phyloP scores from a whole-genome alignment of 2,797 vertebrate species.

The Crax fasciolata region DNA sequence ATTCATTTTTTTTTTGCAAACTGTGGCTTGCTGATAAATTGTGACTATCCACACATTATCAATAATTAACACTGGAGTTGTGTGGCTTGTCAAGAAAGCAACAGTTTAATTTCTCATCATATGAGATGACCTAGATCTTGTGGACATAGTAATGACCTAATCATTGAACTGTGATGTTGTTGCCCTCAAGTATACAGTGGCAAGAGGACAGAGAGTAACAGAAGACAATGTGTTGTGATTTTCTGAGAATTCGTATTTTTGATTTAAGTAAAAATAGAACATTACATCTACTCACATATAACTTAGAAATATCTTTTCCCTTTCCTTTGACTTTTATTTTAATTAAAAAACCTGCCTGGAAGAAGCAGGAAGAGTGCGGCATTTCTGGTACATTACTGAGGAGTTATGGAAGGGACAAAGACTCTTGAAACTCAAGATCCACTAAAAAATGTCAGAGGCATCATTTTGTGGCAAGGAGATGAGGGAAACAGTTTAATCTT shows the following conservation, averaged over 20 bases:
- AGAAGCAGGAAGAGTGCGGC: not conserved
- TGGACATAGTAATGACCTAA: not conserved
- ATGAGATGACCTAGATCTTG: not conserved
- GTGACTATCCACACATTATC: not conserved
- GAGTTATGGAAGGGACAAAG: not conserved
- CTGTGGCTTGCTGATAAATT: not conserved
- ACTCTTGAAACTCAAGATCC: not conserved
- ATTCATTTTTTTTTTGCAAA: not conserved
- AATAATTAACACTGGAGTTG: not conserved
- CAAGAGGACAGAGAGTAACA: not conserved
- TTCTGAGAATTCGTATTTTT: not conserved
- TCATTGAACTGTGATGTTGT: not conserved
- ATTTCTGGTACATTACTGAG: not conserved
- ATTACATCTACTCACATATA: not conserved
- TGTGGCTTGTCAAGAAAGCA: not conserved
- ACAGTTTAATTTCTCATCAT: not conserved
- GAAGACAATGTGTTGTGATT: not conserved
- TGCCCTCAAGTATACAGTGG: not conserved
- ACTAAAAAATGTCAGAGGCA: not conserved
- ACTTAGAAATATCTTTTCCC: not conserved
- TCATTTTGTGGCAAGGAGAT: not conserved
- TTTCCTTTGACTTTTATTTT: not conserved
- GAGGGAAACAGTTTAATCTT: not conserved
- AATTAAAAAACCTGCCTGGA: not conserved
- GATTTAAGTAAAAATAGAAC: not conserved